Base-by-base conservation (phyloP, 2,113 vertebrate species). In the Gallinago media region DNA sequence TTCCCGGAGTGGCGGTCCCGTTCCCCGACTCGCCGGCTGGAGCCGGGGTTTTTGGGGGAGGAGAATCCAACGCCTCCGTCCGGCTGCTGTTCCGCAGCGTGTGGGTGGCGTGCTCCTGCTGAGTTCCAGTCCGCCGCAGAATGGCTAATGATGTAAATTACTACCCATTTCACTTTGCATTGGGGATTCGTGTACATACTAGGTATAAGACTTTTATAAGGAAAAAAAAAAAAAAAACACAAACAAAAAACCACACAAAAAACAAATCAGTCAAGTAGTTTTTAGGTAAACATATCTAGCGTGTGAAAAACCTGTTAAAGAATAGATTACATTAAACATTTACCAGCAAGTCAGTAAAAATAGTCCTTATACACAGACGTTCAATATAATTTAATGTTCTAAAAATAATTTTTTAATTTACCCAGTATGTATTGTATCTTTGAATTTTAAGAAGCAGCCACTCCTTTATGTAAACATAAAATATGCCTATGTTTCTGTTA, bases 401-500 rank as follows among this genome's bases (percentile, higher is more conserved):
- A 94, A 97, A 98, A 97, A 93, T 90, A 62, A 76, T 80, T 97
- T 92, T 93, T 89, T 3, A 86, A 49, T 82, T 89, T 94, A 84
- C 92, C 88, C 86, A 82, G 58, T 96, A 96, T 82, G 89, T 97
- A 94, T 91, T 96, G 79, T 97, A 80, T 94, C 92, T 96, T 96
- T 96, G 89, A 95, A 83, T 96, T 85, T 92, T 91, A 91, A 96
- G 95, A 96, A 85, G 78, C 63, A 95, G 83, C 67, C 91, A 96
- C 58, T 96, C 88, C 89, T 97, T 97, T 97, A 91, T 97, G 96
- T 97, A 97, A 97, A 89, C 96, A 78, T 96, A 83, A 94, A 90
- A 86, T 95, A 97, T 81, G 74, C 91, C 94, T 97, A 17, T 97
- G 95, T 98, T 98, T 97, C 91, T 97, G 97, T 88, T 94, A 94